A percentile compares a stretch with the other conserved stretches of the same genome.
These are phyloP conservation scores for Eidolon helvum DNA, from an alignment of 2,113 vertebrate species.

Conservation along the genomic window DNA sequence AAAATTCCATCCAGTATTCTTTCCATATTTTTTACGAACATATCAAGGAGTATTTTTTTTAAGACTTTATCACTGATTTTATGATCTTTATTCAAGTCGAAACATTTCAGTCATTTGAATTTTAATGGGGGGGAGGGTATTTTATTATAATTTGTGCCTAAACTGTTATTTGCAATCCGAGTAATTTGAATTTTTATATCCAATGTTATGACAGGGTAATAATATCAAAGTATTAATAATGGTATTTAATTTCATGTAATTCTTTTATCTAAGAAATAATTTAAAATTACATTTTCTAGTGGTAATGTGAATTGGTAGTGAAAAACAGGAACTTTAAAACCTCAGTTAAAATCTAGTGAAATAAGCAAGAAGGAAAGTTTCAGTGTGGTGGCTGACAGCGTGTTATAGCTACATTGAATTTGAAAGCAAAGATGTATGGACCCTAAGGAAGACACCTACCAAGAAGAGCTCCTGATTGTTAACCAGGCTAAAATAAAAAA, in stretches of 20 bases:
- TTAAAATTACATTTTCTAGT: neutral
- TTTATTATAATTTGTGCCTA: neutral
- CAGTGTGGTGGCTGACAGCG: neutral
- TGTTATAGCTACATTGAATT: neutral
- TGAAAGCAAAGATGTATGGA: neutral
- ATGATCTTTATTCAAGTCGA: neutral
- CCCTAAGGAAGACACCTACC: neutral
- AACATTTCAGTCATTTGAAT: neutral
- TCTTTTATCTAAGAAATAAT: neutral
- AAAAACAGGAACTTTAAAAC: neutral
- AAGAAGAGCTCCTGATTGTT: neutral
- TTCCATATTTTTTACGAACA: neutral
- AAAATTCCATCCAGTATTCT: neutral
- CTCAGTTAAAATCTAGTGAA: neutral
- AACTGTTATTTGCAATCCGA: neutral
- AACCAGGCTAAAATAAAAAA: neutral
- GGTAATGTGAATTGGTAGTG: neutral
- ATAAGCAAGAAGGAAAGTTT: neutral
- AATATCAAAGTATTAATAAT: neutral
- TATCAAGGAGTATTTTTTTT: neutral
- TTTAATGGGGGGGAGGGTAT: neutral
- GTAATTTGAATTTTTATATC: neutral
- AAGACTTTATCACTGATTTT: neutral
- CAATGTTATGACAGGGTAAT: neutral
- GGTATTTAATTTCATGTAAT: neutral